A percentile compares a stretch with the other conserved stretches of the same genome.
These are phyloP conservation scores for Pemphigus obesinymphae DNA, from an alignment of 1,140 invertebrate species.

Conservation along the genomic window DNA sequence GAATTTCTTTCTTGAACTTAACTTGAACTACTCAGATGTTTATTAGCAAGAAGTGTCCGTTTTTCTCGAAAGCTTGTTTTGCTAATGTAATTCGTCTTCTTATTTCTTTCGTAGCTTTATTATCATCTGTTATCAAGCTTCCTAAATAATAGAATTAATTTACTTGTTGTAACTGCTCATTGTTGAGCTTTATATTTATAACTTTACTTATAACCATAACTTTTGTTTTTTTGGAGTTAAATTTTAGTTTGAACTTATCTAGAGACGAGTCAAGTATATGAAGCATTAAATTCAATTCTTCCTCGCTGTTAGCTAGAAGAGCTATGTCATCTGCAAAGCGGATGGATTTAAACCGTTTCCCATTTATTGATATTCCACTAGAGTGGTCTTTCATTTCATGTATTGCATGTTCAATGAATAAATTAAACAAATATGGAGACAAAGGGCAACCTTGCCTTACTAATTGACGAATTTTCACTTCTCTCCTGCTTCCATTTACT, in stretches of 20 bases:
- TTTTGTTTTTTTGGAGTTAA: neutral
- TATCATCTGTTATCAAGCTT: too few relatives aligned
- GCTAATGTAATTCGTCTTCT: too few relatives aligned
- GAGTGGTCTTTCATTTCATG: neutral
- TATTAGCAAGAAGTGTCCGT: too few relatives aligned
- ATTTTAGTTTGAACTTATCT: neutral
- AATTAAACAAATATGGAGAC: slow-evolving; percentile 41
- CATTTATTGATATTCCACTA: neutral
- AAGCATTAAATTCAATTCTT: neutral
- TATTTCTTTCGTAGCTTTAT: too few relatives aligned
- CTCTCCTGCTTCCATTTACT: neutral
- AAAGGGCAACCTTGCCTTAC: slow-evolving; percentile 27
- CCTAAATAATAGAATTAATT: too few relatives aligned
- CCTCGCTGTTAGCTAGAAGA: neutral
- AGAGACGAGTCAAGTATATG: neutral
- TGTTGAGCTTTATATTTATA: too few relatives aligned
- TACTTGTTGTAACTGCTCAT: too few relatives aligned
- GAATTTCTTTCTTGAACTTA: too few relatives aligned
- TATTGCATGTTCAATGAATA: slow-evolving; percentile 34
- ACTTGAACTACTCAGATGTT: too few relatives aligned
- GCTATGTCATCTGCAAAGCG: neutral
- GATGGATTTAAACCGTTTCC: neutral
- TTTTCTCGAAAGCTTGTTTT: too few relatives aligned
- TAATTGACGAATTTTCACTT: slow-evolving; percentile 20
- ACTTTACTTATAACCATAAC: neutral